Evolutionary conservation across 2,797 vertebrate genomes (phyloP), one percentile per base, ranked within the genome.

Genomic region (Lycodopsis pacificus): DNA sequence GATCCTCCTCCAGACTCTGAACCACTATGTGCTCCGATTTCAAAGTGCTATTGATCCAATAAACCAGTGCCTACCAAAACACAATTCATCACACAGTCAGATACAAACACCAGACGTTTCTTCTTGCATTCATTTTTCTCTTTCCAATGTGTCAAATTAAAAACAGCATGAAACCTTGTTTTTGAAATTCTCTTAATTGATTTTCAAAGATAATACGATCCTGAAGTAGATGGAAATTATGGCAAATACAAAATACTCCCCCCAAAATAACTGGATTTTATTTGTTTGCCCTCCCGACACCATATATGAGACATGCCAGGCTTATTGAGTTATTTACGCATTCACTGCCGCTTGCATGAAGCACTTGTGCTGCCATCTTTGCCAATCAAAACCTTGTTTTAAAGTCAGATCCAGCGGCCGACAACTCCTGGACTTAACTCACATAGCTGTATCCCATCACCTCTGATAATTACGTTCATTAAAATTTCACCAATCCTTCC

Each of bases 21-120:
- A 98, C 96, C 62, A 99, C 95, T 4, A 99, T 97, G 89, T 99
- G 97, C 65, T 99, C 97, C 0, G 81, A 25, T 69, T 96, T 94
- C 79, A 99, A 94, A 36, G 94, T 95, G 7, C 38, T 69, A 79
- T 99, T 99, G 91, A 99, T 96, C 98, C 98, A 99, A 6, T 93
- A 92, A 27, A 93, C 69, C 91, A 99, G 61, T 4, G 92, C 79
- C 98, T 99, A 85, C 0, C 65, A 58, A 83, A 65, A 91, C 84
- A 93, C 69, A 87, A 80, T 86, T 83, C 13, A 87, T 84, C 76
- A 77, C 77, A 73, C 79, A 65, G 79, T 76, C 71, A 88, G 70
- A 87, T 19, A 56, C 73, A 15, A 54, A 54, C 53, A 83, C 77
- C 72, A 85, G 71, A 77, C 42, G 22, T 71, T 77, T 80, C 65